Base-by-base conservation (phyloP, 1,140 invertebrate species). In the Probaryconus sp. region DNA sequence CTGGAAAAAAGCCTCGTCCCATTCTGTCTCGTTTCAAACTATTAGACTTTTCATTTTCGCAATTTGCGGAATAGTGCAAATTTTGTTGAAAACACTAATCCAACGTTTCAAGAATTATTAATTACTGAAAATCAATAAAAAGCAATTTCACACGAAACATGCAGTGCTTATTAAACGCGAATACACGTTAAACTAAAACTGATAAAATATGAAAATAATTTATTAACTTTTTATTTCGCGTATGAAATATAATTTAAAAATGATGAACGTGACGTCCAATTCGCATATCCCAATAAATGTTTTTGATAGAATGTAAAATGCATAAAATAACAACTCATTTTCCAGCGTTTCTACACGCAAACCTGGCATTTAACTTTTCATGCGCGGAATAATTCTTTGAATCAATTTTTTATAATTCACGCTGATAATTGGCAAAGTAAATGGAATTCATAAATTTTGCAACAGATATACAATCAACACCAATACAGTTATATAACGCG, bases 381-480 rank as follows among this genome's bases (percentile, higher is more conserved):
- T 24, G 21, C 21, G 21, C 31, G 11, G 10, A 35, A 13, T 24
- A 47, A n/a, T n/a, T 60, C 55, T 60, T 47, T 26, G 30, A 2
- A 10, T 31, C 18, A 6, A 10, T 18, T 48, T 24, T 61, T 20
- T n/a, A n/a, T 1, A 61, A 48, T 35, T 11, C 42, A 43, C 47
- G 45, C 24, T 31, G 40, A 53, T 55, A 56, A 67, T 67, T 48
- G 63, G 14, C 33, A 20, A 48, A 56, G 48, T 48, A 55, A 67
- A 67, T 67, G 51, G 51, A 56, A 55, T 65, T 42, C 38, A 65
- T 55, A 65, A 65, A 65, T 65, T 65, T 26, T 21, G 20, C 14
- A n/a, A n/a, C n/a, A n/a, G n/a, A n/a, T n/a, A n/a, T n/a, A n/a
- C n/a, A n/a, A n/a, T n/a, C n/a, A n/a, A n/a, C n/a, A n/a, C n/a